Evolutionary conservation across 1,140 invertebrate genomes (phyloP).

Genomic region (Pseudobourletiella spinata): DNA sequence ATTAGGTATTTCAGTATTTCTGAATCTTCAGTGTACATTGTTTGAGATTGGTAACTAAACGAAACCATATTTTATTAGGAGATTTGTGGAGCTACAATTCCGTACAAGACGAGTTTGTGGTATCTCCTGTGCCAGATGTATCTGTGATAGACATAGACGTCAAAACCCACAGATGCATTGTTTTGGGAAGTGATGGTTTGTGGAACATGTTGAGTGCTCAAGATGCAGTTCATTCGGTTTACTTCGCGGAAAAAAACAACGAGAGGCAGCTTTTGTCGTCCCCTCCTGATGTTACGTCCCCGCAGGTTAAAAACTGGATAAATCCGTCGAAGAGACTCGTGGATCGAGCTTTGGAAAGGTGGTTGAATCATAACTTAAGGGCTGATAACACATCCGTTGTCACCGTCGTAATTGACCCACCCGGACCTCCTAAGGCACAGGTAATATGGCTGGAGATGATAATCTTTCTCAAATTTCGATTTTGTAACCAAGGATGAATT

Average conservation of each 20-base stretch:
- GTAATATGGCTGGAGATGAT: too few species aligned
- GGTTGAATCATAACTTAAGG: slow-evolving; percentile 66
- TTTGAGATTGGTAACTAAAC: too few species aligned
- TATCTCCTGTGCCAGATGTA: slow-evolving; percentile 95
- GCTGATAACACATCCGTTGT: slow-evolving; percentile 94
- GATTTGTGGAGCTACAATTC: slow-evolving; percentile 97
- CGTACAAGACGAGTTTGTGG: slow-evolving; percentile 77
- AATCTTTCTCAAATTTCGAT: too few species aligned
- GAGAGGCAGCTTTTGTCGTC: slow-evolving; percentile 47
- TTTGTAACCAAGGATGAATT: background rate
- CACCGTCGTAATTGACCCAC: slow-evolving; percentile 83
- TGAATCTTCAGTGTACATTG: too few species aligned
- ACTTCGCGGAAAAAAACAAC: slow-evolving; percentile 69
- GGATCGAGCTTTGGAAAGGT: slow-evolving; percentile 66
- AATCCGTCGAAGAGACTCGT: slow-evolving; percentile 88
- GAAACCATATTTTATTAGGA: slow-evolving; percentile 45
- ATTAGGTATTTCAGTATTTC: slow-evolving; percentile 51
- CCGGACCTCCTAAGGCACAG: slow-evolving; percentile 63
- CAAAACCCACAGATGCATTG: slow-evolving; percentile 67
- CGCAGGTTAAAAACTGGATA: slow-evolving; percentile 49
- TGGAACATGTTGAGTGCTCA: slow-evolving; percentile 88
- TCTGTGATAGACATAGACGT: slow-evolving; percentile 76
- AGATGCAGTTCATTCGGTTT: slow-evolving; percentile 74
- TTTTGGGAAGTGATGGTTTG: slow-evolving; percentile 91
- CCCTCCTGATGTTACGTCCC: slow-evolving; percentile 11